phyloP scores from a whole-genome alignment of 2,888 invertebrate genomes.

The Polydrusus cervinus region DNA sequence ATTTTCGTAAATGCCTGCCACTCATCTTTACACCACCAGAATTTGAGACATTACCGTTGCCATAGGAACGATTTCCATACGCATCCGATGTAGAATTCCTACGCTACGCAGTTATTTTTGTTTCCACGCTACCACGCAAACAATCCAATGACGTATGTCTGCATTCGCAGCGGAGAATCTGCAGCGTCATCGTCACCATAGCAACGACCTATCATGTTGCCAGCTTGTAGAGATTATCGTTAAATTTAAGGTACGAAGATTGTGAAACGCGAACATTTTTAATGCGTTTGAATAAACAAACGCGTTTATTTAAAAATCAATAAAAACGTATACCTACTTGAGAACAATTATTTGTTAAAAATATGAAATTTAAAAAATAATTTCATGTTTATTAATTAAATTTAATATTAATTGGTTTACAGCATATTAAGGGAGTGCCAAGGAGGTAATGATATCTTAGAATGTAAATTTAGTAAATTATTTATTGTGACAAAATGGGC shows the following conservation, averaged over 20 bases:
- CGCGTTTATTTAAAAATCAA: constrained; percentile 31
- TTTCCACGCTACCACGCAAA: constrained; percentile 44
- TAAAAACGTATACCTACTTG: background rate
- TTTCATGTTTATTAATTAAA: too few species aligned
- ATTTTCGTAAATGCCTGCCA: constrained; percentile 8
- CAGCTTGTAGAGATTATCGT: constrained; percentile 58
- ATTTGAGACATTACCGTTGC: constrained; percentile 51
- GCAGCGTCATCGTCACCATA: constrained; percentile 69
- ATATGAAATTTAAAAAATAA: background rate
- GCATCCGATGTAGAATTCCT: constrained; percentile 57
- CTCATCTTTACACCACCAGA: constrained; percentile 36
- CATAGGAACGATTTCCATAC: constrained; percentile 51
- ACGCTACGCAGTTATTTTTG: constrained; percentile 40
- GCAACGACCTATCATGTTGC: constrained; percentile 66
- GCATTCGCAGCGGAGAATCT: constrained; percentile 52
- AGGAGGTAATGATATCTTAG: too few species aligned
- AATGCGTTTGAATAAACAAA: constrained; percentile 20
- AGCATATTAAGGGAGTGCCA: too few species aligned
- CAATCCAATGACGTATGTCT: constrained; percentile 61
- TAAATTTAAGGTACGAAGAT: constrained; percentile 58
- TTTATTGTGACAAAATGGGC: too few species aligned
- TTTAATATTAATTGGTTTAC: too few species aligned
- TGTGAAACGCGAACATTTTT: constrained; percentile 16
- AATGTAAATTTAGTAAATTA: too few species aligned
- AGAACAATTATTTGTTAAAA: background rate